Conservation (phyloP, 2,888 invertebrate species). For the Orthosia gothica region DNA sequence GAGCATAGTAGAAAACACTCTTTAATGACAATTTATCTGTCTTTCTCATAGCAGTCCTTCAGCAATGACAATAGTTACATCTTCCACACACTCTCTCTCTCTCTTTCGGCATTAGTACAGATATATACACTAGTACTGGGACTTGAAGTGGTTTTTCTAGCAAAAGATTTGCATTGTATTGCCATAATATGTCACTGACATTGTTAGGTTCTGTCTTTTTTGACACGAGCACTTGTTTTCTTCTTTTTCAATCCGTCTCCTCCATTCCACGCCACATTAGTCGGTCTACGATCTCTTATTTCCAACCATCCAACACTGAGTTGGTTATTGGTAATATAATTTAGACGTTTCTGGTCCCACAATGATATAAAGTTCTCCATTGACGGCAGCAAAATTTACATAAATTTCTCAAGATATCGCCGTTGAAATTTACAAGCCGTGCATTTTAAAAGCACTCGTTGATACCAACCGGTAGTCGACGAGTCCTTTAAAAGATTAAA, state of each 20-base stretch:
- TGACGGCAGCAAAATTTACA: neutral
- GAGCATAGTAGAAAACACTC: neutral
- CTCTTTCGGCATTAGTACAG: neutral
- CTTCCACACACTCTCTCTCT: no score
- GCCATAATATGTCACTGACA: neutral
- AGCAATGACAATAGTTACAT: neutral
- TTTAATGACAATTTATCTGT: neutral
- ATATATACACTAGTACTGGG: neutral
- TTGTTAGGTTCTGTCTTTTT: neutral
- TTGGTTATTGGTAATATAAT: neutral
- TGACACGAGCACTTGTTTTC: neutral
- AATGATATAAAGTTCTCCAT: neutral
- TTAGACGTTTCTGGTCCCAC: neutral
- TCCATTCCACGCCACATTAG: no score
- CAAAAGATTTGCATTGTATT: neutral
- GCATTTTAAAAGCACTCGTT: conserved; percentile 27
- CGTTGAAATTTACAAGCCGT: neutral
- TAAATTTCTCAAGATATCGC: neutral
- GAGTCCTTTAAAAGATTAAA: conserved; percentile 64
- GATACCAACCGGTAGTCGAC: conserved; percentile 34
- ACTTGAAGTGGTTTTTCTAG: neutral
- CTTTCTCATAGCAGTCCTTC: neutral
- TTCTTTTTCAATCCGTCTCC: no score
- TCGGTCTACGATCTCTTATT: no score
- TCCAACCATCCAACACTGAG: no score